Base-by-base conservation (phyloP, 2,797 vertebrate genomes). In the Pseudomugil gertrudae region DNA sequence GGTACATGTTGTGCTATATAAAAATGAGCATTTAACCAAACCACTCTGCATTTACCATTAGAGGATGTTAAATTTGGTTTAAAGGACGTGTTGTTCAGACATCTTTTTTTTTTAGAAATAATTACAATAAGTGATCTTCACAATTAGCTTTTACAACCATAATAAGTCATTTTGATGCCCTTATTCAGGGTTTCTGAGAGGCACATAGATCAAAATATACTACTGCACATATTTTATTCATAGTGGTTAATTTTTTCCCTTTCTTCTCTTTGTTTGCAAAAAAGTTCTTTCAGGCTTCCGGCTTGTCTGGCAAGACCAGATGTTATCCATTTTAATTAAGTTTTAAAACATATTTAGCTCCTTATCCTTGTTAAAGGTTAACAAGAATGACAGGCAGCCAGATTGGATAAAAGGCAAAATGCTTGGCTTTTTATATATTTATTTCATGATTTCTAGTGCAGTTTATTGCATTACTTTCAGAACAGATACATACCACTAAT, bases 161-260 rank as follows among this genome's bases (percentile, higher is more conserved):
- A n/a, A n/a, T n/a, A n/a, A n/a, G n/a, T n/a, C n/a, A n/a, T n/a
- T n/a, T n/a, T n/a, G n/a, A n/a, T n/a, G n/a, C n/a, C n/a, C n/a
- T n/a, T n/a, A n/a, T n/a, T n/a, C n/a, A n/a, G n/a, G 4, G 32
- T 63, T 57, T 67, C 27, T 51, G 5, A 68, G 47, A 58, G 59
- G 15, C 40, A 60, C n/a, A n/a, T 68, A 3, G 35, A 17, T 69
- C 6, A 30, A 30, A 36, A 53, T 33, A 43, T 45, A 56, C 30
- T 50, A 62, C 6, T 26, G 19, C 26, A 36, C 30, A 63, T 50
- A 50, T 57, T 73, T 53, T 64, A 66, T 45, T 57, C 66, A 66
- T 54, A 1, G 0, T n/a, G 13, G 17, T 32, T 40, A 17, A 19
- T 35, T 19, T 33, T 50, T 56, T 57, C 30, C 8, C 24, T 27